These are phyloP conservation scores for Tretioscincus oriximinensis DNA, from an alignment of 2,113 vertebrate species.

Conservation along the genomic window DNA sequence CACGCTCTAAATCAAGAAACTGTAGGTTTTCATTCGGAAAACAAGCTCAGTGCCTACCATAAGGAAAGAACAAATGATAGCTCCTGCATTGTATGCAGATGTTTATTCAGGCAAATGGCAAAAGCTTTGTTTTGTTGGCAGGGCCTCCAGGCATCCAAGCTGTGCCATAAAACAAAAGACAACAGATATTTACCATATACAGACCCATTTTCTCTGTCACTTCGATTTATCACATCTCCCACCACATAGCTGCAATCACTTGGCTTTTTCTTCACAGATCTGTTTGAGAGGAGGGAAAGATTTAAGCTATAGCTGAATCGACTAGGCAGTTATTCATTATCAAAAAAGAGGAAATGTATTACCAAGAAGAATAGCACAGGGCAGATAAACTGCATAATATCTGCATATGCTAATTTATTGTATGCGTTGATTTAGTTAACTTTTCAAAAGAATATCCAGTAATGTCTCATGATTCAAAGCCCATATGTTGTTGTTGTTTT, in stretches of 20 bases:
- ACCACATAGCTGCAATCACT: conserved; percentile 20
- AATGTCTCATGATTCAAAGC: too few relatives aligned
- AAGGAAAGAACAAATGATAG: background rate
- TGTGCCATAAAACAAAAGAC: conserved; percentile 37
- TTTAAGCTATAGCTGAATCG: background rate
- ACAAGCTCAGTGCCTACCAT: background rate
- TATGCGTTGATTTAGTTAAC: too few relatives aligned
- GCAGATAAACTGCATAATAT: too few relatives aligned
- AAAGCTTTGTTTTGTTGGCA: conserved; percentile 33
- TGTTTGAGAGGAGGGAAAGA: background rate
- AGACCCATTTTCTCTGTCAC: conserved; percentile 29
- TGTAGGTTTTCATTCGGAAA: background rate
- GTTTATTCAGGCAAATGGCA: conserved; percentile 26
- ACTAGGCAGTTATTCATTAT: too few relatives aligned
- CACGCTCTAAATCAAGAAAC: background rate
- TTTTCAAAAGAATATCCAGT: too few relatives aligned
- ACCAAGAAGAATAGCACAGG: too few relatives aligned
- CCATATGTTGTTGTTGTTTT: too few relatives aligned
- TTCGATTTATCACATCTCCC: background rate
- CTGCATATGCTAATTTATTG: too few relatives aligned
- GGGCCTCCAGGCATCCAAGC: conserved; percentile 12
- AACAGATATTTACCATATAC: background rate
- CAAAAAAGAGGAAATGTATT: background rate
- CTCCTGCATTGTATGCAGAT: conserved; percentile 20
- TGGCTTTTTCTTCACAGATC: conserved; percentile 32